Conservation (phyloP, 2,888 invertebrate species). For the Xestia sexstrigata region DNA sequence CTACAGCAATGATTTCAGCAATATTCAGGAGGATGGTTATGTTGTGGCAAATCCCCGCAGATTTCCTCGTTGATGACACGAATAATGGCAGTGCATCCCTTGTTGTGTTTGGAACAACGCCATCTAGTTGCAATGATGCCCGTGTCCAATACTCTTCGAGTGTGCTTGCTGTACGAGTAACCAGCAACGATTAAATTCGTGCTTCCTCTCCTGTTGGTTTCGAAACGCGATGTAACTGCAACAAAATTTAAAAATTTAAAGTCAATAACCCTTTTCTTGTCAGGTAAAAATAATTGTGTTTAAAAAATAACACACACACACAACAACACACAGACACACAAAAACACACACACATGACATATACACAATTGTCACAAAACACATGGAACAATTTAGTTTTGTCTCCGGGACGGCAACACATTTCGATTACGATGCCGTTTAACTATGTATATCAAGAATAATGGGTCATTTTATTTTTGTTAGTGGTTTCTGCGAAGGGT, state of each 20-base stretch:
- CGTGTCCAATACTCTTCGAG: not conserved
- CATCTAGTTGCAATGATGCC: slow-evolving; percentile 3
- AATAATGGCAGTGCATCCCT: slow-evolving; percentile 1
- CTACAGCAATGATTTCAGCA: too few relatives aligned
- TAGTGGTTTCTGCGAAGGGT: not conserved
- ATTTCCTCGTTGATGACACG: not conserved
- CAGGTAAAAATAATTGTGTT: not conserved
- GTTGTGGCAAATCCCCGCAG: not conserved
- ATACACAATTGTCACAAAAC: not conserved
- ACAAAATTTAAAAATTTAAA: not conserved
- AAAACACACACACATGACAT: too few relatives aligned
- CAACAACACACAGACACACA: too few relatives aligned
- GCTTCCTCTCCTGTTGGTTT: not conserved
- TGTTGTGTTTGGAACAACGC: slow-evolving; percentile 12
- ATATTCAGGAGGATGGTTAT: slow-evolving; percentile 9
- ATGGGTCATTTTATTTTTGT: not conserved
- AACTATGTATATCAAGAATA: not conserved
- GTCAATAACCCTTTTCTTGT: not conserved
- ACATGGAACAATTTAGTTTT: not conserved
- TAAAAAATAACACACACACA: not conserved
- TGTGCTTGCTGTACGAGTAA: slow-evolving; percentile 5
- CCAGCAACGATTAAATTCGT: slow-evolving; percentile 1
- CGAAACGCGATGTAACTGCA: not conserved
- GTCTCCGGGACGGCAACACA: not conserved
- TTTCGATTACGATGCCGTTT: too few relatives aligned